These are phyloP conservation scores for Melanotaenia nigrans DNA, from an alignment of 2,797 vertebrate genomes.

Conservation along the genomic window DNA sequence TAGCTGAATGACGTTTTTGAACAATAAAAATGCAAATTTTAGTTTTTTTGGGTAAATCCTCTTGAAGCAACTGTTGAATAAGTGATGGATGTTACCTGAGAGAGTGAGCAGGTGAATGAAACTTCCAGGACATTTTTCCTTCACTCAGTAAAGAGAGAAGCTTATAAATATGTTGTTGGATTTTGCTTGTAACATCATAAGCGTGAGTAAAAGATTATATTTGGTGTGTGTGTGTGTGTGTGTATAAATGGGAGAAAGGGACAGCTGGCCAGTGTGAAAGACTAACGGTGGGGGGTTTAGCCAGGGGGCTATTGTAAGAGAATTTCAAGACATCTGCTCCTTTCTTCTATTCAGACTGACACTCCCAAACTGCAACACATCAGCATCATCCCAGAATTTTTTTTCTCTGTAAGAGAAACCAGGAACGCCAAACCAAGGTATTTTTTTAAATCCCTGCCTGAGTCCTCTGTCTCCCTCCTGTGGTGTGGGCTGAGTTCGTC, in stretches of 20 bases:
- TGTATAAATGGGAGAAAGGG: slow-evolving; percentile 11
- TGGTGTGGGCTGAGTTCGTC: slow-evolving; percentile 44
- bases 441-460: background rate
- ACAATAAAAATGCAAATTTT: background rate
- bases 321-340: slow-evolving; percentile 73
- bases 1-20: no score
- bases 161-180: background rate
- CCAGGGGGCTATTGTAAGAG: slow-evolving; percentile 43
- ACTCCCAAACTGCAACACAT: slow-evolving; percentile 6
- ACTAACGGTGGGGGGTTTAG: slow-evolving; percentile 20
- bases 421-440: background rate
- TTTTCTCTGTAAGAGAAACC: background rate
- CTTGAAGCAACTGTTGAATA: background rate
- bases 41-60: background rate
- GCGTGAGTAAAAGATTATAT: slow-evolving; percentile 11
- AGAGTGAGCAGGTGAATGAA: background rate
- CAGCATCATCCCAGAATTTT: slow-evolving; percentile 14
- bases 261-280: slow-evolving; percentile 65
- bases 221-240: background rate
- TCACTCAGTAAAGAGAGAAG: background rate
- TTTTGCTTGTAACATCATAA: slow-evolving; percentile 9
- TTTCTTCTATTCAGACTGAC: slow-evolving; percentile 49
- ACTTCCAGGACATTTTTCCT: background rate
- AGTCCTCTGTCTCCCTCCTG: slow-evolving; percentile 63
- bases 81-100: background rate